Percentiles rank a stretch among this genome's conserved stretches.
Conservation (phyloP, 1,140 invertebrate species). For the Zaprionus capensis region DNA sequence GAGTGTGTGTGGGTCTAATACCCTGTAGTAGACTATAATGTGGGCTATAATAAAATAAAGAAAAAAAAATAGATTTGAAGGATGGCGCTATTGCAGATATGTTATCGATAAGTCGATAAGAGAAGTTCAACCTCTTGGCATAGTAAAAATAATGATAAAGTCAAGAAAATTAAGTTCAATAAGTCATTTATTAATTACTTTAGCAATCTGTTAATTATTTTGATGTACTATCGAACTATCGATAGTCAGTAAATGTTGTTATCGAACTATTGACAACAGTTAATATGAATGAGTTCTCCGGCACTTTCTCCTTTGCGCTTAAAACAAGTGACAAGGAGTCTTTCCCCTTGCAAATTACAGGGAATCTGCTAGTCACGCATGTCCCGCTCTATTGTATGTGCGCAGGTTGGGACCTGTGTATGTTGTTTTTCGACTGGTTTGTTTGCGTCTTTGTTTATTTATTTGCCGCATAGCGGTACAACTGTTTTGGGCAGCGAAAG, state of each 20-base stretch:
- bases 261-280: too few species aligned
- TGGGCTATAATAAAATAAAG: not conserved
- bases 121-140: not conserved
- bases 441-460: slow-evolving; percentile 41
- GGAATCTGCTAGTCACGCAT: not conserved
- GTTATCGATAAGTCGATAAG: not conserved
- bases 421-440: slow-evolving; percentile 27
- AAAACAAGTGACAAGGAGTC: too few species aligned
- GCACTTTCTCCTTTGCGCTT: too few species aligned
- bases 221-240: too few species aligned
- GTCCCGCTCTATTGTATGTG: not conserved
- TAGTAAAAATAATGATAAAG: not conserved
- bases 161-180: not conserved
- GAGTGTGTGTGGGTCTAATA: not conserved
- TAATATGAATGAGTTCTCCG: too few species aligned
- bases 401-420: not conserved
- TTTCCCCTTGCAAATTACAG: not conserved
- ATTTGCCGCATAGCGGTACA: slow-evolving; percentile 63
- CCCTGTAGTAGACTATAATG: not conserved
- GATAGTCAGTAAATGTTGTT: too few species aligned
- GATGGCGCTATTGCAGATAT: too few species aligned
- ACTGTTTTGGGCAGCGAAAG: slow-evolving; percentile 59
- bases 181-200: not conserved
- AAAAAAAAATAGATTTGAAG: not conserved
- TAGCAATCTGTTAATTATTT: too few species aligned